Evolutionary conservation across 2,888 invertebrate genomes (phyloP), one percentile per base, ranked within the genome.

Genomic region (Pammene aurita): DNA sequence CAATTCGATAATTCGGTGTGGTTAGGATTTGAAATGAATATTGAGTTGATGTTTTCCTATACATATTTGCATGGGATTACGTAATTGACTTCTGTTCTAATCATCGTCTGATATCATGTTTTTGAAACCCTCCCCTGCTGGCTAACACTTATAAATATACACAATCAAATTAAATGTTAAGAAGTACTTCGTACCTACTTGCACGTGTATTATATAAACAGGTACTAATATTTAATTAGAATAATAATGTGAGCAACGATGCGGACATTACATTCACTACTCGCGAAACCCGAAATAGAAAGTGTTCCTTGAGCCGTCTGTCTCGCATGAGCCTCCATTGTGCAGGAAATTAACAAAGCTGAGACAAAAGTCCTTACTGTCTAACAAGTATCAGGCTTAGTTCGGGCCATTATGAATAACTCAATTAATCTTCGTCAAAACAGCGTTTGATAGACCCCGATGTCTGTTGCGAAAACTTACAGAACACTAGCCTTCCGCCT

Each of bases 381-480:
- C 74, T 76, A 77, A 77, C 77, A 78, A 85, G 80, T 78, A 80
- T 78, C 76, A 77, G 75, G 73, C 75, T 74, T 75, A 79, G 80
- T 78, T 79, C 78, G 76, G 76, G 76, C 77, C 77, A 78, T 80
- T 80, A 66, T 62, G 58, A 70, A 64, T 75, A 80, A 82, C 76
- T 80, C 80, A 79, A 90, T 90, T 87, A 86, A 90, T 91, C 90
- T 86, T 88, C 86, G 88, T 89, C 90, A 81, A 82, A 84, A 81
- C 80, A 72, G 81, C 81, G 81, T 81, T 80, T 82, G 87, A 86
- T 87, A 86, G 83, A 64, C 80, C 78, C 79, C 82, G 83, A 84
- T 84, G 85, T 82, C 81, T 83, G 88, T 88, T 86, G 84, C 85
- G 84, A 86, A 86, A 88, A 90, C 85, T 86, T 88, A 86, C 88